A percentile compares a stretch with the other conserved stretches of the same genome.
Conservation (phyloP, 1,140 invertebrate genomes). For the Drosophila elegans region DNA sequence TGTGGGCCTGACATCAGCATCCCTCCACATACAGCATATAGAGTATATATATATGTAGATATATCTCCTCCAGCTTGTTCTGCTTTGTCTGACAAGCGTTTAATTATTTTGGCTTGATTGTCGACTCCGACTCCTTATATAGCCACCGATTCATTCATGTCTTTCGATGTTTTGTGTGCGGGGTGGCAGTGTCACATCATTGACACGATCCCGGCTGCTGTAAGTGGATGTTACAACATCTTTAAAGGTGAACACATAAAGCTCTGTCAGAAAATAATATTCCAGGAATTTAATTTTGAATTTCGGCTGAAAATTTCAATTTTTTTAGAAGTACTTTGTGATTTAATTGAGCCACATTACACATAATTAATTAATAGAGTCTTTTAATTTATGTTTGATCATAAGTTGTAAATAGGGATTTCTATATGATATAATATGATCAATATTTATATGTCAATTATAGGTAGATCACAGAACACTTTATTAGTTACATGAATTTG, state of each 20-base stretch:
- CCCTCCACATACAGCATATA: neutral
- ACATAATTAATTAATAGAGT: no score
- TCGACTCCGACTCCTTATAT: constrained; percentile 21
- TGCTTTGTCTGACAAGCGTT: constrained; percentile 77
- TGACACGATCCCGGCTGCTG: constrained; percentile 66
- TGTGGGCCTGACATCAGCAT: constrained; percentile 51
- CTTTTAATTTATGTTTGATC: no score
- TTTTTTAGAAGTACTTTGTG: no score
- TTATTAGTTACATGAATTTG: no score
- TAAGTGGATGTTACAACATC: constrained; percentile 29
- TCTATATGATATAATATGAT: no score
- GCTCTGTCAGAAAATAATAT: constrained; percentile 1
- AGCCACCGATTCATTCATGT: constrained; percentile 69
- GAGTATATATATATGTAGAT: constrained; percentile 18
- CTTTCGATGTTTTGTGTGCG: constrained; percentile 41
- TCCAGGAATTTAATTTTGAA: neutral
- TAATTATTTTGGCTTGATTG: constrained; percentile 81
- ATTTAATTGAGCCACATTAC: no score
- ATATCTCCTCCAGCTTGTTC: constrained; percentile 55
- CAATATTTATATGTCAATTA: no score
- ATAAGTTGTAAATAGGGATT: no score
- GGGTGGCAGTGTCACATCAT: constrained; percentile 50
- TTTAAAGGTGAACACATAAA: neutral
- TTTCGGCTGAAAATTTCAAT: neutral
- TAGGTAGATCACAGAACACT: no score